These are phyloP conservation scores for Danaus chrysippus DNA, from an alignment of 2,888 invertebrate species.

Conservation along the genomic window DNA sequence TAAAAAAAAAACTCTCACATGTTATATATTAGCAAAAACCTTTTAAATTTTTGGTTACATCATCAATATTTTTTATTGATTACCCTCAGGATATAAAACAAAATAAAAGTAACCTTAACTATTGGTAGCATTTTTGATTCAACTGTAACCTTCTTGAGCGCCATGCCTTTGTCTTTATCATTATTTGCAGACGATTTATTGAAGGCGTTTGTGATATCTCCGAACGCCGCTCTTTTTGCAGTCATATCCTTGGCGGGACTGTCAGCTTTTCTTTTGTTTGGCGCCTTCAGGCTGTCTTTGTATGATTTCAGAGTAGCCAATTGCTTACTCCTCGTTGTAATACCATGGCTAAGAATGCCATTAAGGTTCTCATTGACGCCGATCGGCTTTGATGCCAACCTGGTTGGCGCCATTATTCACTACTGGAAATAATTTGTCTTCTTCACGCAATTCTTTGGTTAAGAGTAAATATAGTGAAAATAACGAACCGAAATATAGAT, in stretches of 20 bases:
- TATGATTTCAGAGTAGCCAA: constrained; percentile 69
- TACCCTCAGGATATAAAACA: constrained; percentile 41
- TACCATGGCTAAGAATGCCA: constrained; percentile 71
- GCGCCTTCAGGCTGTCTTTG: constrained; percentile 68
- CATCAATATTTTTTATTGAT: constrained; percentile 12
- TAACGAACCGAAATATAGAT: constrained; percentile 28
- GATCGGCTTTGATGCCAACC: constrained; percentile 75
- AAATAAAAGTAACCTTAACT: constrained; percentile 57
- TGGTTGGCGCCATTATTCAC: constrained; percentile 81
- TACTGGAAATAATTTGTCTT: constrained; percentile 50
- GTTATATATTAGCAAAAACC: constrained; percentile 8
- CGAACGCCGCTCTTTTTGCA: constrained; percentile 90
- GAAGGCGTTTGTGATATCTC: constrained; percentile 89
- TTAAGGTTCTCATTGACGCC: constrained; percentile 68
- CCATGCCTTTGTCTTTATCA: constrained; percentile 61
- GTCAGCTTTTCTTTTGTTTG: constrained; percentile 88
- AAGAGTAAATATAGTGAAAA: no score
- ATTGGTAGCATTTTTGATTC: constrained; percentile 71
- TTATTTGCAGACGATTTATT: constrained; percentile 61
- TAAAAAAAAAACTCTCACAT: constrained; percentile 6
- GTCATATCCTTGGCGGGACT: constrained; percentile 87
- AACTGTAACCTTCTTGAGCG: constrained; percentile 72
- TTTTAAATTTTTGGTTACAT: constrained; percentile 13
- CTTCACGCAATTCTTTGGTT: constrained; percentile 43
- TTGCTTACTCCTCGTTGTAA: constrained; percentile 82